These are phyloP conservation scores for Limanda limanda DNA, from an alignment of 2,113 vertebrate genomes.

Conservation along the genomic window DNA sequence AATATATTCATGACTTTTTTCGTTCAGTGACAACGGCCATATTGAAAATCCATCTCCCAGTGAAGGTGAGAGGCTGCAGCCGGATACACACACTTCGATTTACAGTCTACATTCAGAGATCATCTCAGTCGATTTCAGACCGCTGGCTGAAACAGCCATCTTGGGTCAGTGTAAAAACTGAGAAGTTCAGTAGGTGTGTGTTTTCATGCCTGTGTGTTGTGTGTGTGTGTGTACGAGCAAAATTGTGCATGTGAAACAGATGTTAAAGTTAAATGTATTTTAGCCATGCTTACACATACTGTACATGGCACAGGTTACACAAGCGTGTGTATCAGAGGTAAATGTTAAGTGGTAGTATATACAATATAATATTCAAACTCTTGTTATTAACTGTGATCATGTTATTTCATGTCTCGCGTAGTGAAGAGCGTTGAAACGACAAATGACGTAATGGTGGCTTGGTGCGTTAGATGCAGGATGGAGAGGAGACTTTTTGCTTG, in stretches of 20 bases:
- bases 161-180: conserved; percentile 38
- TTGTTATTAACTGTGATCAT: conserved; percentile 45
- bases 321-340: conserved; percentile 48
- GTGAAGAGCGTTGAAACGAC: conserved; percentile 29
- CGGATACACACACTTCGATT: conserved; percentile 44
- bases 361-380: conserved; percentile 54
- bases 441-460: conserved; percentile 32
- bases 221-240: conserved; percentile 9
- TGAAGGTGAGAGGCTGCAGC: conserved; percentile 45
- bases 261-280: conserved; percentile 22
- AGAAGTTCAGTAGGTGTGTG: conserved; percentile 18
- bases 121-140: conserved; percentile 49
- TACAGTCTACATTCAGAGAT: conserved; percentile 61
- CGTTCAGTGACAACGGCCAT: conserved; percentile 38
- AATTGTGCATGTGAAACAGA: conserved; percentile 37
- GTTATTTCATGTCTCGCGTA: conserved; percentile 42
- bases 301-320: conserved; percentile 56
- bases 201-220: conserved; percentile 8
- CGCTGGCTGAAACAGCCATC: conserved; percentile 33
- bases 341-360: conserved; percentile 60
- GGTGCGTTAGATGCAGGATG: conserved; percentile 41
- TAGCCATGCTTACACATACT: conserved; percentile 55
- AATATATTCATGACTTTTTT: conserved; percentile 76
- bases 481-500: conserved; percentile 51
- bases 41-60: conserved; percentile 65